A percentile compares a stretch with the other conserved stretches of the same genome.
Evolutionary conservation across 1,140 invertebrate species (phyloP).

Genomic region (Zophobas morio): DNA sequence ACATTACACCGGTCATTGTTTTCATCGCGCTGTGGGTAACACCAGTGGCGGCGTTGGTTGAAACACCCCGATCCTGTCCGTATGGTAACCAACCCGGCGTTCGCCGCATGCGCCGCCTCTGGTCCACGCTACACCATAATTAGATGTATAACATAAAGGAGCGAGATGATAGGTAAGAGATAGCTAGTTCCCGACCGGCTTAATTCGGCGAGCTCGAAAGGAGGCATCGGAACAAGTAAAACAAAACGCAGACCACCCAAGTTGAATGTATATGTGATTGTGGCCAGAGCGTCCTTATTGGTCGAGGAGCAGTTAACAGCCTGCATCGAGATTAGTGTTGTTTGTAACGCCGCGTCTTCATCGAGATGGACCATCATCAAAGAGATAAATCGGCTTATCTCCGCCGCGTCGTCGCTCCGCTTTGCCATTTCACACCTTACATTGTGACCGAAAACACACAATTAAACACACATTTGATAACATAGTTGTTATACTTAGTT

Average conservation of each 20-base stretch:
- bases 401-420: slow-evolving; percentile 5
- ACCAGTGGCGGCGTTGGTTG: background rate
- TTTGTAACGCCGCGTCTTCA: slow-evolving; percentile 57
- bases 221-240: slow-evolving; percentile 58
- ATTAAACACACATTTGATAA: too few species aligned
- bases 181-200: slow-evolving; percentile 55
- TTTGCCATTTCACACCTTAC: background rate
- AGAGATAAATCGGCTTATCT: slow-evolving; percentile 26
- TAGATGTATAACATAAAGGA: slow-evolving; percentile 56
- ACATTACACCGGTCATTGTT: too few species aligned
- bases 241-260: slow-evolving; percentile 62
- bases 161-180: slow-evolving; percentile 60
- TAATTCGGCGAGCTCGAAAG: slow-evolving; percentile 58
- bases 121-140: slow-evolving; percentile 43
- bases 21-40: too few species aligned
- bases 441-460: too few species aligned
- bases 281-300: slow-evolving; percentile 56
- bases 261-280: slow-evolving; percentile 58
- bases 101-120: background rate
- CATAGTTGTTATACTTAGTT: too few species aligned
- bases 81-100: background rate
- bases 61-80: background rate
- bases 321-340: slow-evolving; percentile 58
- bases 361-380: slow-evolving; percentile 38
- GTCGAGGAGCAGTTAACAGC: slow-evolving; percentile 57